Percentiles rank a stretch among this genome's conserved stretches.
Evolutionary conservation across 1,140 invertebrate genomes (phyloP).

Genomic region (Drosophila navojoa): DNA sequence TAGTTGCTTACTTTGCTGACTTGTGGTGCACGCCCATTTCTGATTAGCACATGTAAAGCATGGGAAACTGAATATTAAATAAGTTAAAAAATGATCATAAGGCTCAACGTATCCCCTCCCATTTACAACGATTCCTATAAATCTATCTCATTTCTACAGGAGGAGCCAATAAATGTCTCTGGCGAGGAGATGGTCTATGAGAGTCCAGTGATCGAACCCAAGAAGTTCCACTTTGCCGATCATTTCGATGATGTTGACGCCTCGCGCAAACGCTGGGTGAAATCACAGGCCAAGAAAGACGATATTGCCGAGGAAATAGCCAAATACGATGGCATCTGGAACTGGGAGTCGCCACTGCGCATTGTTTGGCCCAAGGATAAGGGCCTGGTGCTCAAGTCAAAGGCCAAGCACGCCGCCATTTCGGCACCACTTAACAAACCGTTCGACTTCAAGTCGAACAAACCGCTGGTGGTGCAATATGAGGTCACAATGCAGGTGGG

Average conservation of each 20-base stretch:
- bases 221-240: constrained; percentile 91
- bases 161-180: constrained; percentile 32
- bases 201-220: constrained; percentile 86
- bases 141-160: constrained; percentile 28
- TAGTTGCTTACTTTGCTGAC: no score
- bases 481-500: constrained; percentile 90
- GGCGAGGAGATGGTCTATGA: constrained; percentile 84
- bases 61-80: no score
- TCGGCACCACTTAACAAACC: constrained; percentile 91
- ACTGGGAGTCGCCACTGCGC: constrained; percentile 90
- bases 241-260: constrained; percentile 92
- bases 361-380: constrained; percentile 92
- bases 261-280: constrained; percentile 93
- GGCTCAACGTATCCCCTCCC: no score
- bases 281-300: constrained; percentile 97
- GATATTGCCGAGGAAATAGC: constrained; percentile 95
- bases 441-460: constrained; percentile 92
- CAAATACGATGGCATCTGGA: constrained; percentile 96
- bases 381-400: constrained; percentile 96
- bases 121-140: neutral
- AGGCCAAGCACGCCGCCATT: constrained; percentile 98
- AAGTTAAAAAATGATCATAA: no score
- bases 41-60: no score
- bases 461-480: constrained; percentile 97
- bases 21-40: no score